Conservation (phyloP, 2,888 invertebrate genomes). For the Ophion ventricosus region DNA sequence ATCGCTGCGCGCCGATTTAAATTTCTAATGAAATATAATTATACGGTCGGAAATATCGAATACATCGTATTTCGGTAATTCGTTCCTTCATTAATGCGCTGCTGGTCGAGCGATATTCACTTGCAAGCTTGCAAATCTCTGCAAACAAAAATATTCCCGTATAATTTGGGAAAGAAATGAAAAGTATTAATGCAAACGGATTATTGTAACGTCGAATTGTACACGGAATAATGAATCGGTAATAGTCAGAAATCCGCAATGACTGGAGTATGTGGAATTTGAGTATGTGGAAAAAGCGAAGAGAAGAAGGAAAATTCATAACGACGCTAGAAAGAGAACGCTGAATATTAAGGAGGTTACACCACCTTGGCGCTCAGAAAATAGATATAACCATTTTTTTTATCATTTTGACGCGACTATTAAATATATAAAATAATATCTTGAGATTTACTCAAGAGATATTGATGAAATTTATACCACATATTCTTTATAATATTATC, state of each 20-base stretch:
- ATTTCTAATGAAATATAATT: conserved; percentile 1
- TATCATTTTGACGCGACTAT: too few relatives aligned
- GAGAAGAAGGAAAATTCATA: background rate
- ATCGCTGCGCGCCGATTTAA: conserved; percentile 7
- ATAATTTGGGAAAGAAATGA: too few relatives aligned
- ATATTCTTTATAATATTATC: too few relatives aligned
- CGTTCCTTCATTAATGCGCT: background rate
- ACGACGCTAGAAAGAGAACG: conserved; percentile 47
- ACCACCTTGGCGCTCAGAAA: too few relatives aligned
- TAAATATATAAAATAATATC: too few relatives aligned
- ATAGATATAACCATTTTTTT: too few relatives aligned
- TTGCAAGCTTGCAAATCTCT: background rate
- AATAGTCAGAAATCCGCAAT: background rate
- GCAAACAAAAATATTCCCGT: too few relatives aligned
- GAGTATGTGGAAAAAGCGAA: conserved; percentile 15
- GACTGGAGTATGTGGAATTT: background rate
- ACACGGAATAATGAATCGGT: background rate
- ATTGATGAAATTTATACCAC: too few relatives aligned
- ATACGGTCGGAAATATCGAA: background rate
- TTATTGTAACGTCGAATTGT: background rate
- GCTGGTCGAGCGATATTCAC: background rate
- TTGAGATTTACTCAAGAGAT: too few relatives aligned
- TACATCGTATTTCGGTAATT: background rate
- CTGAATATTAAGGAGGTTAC: too few relatives aligned
- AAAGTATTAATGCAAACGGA: conserved; percentile 8